These are phyloP conservation scores for Tribolium castaneum DNA, from an alignment of 1,140 invertebrate species.

Conservation along the genomic window DNA sequence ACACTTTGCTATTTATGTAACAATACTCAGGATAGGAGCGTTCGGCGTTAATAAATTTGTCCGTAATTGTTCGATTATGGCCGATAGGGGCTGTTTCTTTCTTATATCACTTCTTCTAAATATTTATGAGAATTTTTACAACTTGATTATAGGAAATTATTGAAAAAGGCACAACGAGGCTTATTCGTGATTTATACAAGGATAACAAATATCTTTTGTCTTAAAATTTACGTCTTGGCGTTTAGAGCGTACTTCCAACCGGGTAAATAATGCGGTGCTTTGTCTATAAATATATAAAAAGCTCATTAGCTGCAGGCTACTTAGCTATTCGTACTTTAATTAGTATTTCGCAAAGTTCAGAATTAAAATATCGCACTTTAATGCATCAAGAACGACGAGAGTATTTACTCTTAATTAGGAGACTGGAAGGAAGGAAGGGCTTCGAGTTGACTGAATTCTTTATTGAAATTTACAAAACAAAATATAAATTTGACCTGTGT, in stretches of 20 bases:
- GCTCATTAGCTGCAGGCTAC: conserved; percentile 10
- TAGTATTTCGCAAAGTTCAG: conserved; percentile 14
- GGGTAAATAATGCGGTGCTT: background rate
- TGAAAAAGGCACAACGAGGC: background rate
- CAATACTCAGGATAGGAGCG: conserved; percentile 26
- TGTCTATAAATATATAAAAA: conserved; percentile 30
- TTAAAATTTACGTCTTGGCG: background rate
- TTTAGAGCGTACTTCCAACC: background rate
- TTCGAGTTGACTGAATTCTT: background rate
- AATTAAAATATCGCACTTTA: conserved; percentile 24
- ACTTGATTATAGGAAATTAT: background rate
- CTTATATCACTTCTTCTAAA: background rate
- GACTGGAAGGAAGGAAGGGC: background rate
- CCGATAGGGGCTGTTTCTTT: conserved; percentile 9
- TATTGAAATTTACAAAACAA: background rate
- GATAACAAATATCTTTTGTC: background rate
- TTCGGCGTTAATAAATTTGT: conserved; percentile 30
- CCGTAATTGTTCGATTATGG: conserved; percentile 14
- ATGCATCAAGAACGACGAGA: conserved; percentile 1
- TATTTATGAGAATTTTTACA: conserved; percentile 26
- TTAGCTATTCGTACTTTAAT: conserved; percentile 24
- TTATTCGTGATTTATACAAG: background rate
- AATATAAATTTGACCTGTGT: background rate
- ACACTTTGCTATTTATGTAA: conserved; percentile 34
- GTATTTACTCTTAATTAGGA: conserved; percentile 1